These are phyloP conservation scores for Xenentodon cancila DNA, from an alignment of 2,797 vertebrate species.

Conservation along the genomic window DNA sequence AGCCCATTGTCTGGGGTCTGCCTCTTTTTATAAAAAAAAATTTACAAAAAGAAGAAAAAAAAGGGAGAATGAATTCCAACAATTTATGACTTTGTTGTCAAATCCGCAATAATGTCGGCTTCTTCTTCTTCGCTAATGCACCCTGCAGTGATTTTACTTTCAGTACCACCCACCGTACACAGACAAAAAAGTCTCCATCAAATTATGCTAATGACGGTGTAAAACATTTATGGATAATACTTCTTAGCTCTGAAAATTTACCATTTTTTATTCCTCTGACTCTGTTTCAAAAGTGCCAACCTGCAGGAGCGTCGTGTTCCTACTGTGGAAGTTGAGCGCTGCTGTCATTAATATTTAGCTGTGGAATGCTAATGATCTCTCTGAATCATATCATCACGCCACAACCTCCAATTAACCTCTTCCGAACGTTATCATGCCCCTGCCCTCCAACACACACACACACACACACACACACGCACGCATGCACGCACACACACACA, in stretches of 20 bases:
- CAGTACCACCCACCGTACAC: slow-evolving; percentile 18
- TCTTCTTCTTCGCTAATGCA: slow-evolving; percentile 38
- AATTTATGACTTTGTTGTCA: slow-evolving; percentile 51
- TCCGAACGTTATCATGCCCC: slow-evolving; percentile 41
- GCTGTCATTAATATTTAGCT: slow-evolving; percentile 80
- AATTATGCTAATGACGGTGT: slow-evolving; percentile 77
- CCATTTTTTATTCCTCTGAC: slow-evolving; percentile 58
- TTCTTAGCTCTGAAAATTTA: slow-evolving; percentile 63
- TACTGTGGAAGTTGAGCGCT: slow-evolving; percentile 57
- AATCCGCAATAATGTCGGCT: slow-evolving; percentile 33
- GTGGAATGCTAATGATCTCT: slow-evolving; percentile 77
- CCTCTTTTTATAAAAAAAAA: slow-evolving; percentile 9
- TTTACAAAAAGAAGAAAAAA: background rate
- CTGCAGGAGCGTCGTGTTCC: slow-evolving; percentile 56
- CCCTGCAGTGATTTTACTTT: slow-evolving; percentile 36
- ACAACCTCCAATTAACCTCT: slow-evolving; percentile 82
- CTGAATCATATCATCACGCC: slow-evolving; percentile 75
- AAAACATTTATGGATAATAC: slow-evolving; percentile 77
- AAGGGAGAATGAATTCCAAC: slow-evolving; percentile 17
- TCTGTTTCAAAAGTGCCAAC: slow-evolving; percentile 56
- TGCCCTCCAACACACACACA: slow-evolving; percentile 1
- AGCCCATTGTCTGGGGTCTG: slow-evolving; percentile 59
- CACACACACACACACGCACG: slow-evolving; percentile 3
- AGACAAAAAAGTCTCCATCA: slow-evolving; percentile 68
- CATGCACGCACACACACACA: slow-evolving; percentile 2